phyloP scores from a whole-genome alignment of 2,888 invertebrate species.

The Hoplodrina blanda region DNA sequence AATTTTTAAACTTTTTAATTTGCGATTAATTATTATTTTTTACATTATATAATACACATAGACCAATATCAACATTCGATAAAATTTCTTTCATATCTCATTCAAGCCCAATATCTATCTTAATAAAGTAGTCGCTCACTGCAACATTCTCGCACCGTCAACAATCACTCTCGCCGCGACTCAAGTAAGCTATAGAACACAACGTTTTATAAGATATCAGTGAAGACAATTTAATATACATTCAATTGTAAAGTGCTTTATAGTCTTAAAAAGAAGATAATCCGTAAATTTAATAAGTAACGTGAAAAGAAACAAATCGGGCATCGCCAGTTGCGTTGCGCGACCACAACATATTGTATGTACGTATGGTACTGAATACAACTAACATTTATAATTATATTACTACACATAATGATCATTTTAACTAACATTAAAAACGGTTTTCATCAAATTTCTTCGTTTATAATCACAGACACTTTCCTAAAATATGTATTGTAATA shows the following conservation, averaged over 20 bases:
- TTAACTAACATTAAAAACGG: constrained; percentile 84
- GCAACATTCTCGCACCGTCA: constrained; percentile 58
- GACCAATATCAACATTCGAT: constrained; percentile 81
- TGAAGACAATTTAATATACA: constrained; percentile 63
- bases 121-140: constrained; percentile 49
- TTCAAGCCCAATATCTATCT: constrained; percentile 70
- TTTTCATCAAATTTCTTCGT: constrained; percentile 88
- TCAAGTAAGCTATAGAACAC: constrained; percentile 70
- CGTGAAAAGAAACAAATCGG: constrained; percentile 65
- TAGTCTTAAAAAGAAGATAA: constrained; percentile 69
- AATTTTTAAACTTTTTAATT: constrained; percentile 74
- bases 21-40: constrained; percentile 70
- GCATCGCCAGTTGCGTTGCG: constrained; percentile 55
- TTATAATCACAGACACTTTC: constrained; percentile 91
- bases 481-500: constrained; percentile 88
- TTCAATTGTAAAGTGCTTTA: constrained; percentile 71
- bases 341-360: constrained; percentile 60
- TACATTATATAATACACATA: constrained; percentile 73
- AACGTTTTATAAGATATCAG: constrained; percentile 64
- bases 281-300: constrained; percentile 74
- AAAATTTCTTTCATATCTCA: constrained; percentile 76
- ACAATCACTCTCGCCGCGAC: constrained; percentile 63
- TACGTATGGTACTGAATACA: constrained; percentile 68
- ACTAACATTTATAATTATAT: constrained; percentile 78
- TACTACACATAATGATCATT: constrained; percentile 80